Evolutionary conservation across 2,113 vertebrate genomes (phyloP), one percentile per base, ranked within the genome.

Genomic region (Coryphaenoides rupestris): DNA sequence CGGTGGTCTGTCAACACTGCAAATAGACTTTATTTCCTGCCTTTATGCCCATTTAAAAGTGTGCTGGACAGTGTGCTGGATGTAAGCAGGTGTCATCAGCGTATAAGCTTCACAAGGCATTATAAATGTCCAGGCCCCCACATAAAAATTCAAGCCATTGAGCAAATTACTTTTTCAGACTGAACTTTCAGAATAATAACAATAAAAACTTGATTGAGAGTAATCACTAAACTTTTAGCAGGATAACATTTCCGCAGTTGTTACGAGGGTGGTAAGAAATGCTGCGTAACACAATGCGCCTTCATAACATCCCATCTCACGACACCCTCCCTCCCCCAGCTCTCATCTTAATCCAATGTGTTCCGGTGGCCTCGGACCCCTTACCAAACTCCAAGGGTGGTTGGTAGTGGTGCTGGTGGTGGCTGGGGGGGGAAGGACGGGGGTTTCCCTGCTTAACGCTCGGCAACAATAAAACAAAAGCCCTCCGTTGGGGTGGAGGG

Each of bases 21-120:
- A 84, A 83, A 86, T 83, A 77, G 84, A 81, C 68, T 82, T 86
- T 84, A 76, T 73, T 86, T 88, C 77, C 78, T 55, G 69, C 67
- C 28, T 79, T 72, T 74, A 0, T 2, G 54, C 17, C 62, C 16
- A 26, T 60, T 73, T 73, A 64, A 26, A 72, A 45, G 15, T 52
- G 54, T n/a, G 28, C 68, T 15, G 63, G 21, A 70, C 53, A 69
- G 50, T 61, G 69, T n/a, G 9, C 33, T 40, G 33, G 33, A 40
- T 12, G 9, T 40, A 40, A 40, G 33, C 33, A 40, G 33, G 33
- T 40, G 33, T 40, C 33, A 40, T 12, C 33, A 40, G 13, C 33
- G 13, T 40, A 40, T 40, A 40, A 40, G 33, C 9, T 40, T 12
- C 33, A 40, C 33, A 40, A 40, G 33, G 9, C 33, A 40, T 40